A percentile compares a stretch with the other conserved stretches of the same genome.
Conservation (phyloP, 2,888 invertebrate species). For the Protonemura montana region DNA sequence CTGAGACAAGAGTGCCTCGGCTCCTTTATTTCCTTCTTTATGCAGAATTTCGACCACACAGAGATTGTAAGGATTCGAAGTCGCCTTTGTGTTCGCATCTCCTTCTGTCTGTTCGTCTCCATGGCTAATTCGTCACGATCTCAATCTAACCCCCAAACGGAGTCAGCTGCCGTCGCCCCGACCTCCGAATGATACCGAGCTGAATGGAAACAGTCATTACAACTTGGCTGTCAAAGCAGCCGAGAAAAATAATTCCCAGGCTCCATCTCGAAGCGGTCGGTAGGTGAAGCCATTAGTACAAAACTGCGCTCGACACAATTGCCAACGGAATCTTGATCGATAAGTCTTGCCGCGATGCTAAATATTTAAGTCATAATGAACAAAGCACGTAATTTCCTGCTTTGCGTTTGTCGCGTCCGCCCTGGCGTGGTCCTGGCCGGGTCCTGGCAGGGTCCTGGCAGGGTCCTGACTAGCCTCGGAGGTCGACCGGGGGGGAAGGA, state of each 20-base stretch:
- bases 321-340: not conserved
- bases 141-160: not conserved
- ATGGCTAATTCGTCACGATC: constrained; percentile 20
- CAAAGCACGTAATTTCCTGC: constrained; percentile 31
- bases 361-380: constrained; percentile 27
- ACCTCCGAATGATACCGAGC: too few species aligned
- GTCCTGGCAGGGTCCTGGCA: too few species aligned
- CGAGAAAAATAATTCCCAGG: too few species aligned
- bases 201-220: too few species aligned
- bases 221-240: too few species aligned
- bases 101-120: constrained; percentile 8
- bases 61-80: not conserved
- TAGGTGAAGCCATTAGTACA: too few species aligned
- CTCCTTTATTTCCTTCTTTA: constrained; percentile 25
- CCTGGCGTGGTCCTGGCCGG: not conserved
- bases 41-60: constrained; percentile 31
- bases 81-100: not conserved
- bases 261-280: too few species aligned
- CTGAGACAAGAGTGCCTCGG: constrained; percentile 14
- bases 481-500: not conserved
- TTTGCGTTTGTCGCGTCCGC: not conserved
- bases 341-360: not conserved
- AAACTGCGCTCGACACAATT: not conserved
- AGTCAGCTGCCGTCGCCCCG: not conserved
- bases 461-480: too few species aligned